These are phyloP conservation scores for Corythoichthys haematopterus DNA, from an alignment of 2,113 vertebrate species.

Conservation along the genomic window DNA sequence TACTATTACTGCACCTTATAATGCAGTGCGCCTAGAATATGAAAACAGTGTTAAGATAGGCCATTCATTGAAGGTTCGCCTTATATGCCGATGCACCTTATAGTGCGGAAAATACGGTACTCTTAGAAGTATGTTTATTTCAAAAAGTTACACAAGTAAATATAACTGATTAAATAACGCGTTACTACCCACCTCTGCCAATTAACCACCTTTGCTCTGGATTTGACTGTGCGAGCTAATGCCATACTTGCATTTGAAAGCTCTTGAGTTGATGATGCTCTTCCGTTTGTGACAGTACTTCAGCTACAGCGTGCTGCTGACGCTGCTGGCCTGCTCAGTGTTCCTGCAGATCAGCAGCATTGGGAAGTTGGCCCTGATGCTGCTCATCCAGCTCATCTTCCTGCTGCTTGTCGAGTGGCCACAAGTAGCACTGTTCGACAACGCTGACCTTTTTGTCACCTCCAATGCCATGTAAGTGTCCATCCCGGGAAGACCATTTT, in stretches of 20 bases:
- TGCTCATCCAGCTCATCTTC: slow-evolving; percentile 84
- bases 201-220: neutral
- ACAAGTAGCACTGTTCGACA: slow-evolving; percentile 87
- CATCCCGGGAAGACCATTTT: neutral
- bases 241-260: slow-evolving; percentile 28
- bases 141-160: too few species aligned
- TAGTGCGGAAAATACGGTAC: too few species aligned
- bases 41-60: too few species aligned
- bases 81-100: too few species aligned
- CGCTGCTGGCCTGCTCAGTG: slow-evolving; percentile 90
- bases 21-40: too few species aligned
- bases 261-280: slow-evolving; percentile 18
- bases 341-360: slow-evolving; percentile 98
- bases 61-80: too few species aligned
- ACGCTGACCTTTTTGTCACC: slow-evolving; percentile 88
- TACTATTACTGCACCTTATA: too few species aligned
- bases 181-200: neutral
- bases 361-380: slow-evolving; percentile 88
- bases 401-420: slow-evolving; percentile 89
- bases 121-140: too few species aligned
- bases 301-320: slow-evolving; percentile 87
- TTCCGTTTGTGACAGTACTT: slow-evolving; percentile 80
- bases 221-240: slow-evolving; percentile 2
- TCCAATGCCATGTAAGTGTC: slow-evolving; percentile 88
- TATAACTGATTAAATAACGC: too few species aligned